Percentiles rank a stretch among this genome's conserved stretches.
Evolutionary conservation across 1,140 invertebrate species (phyloP).

Genomic region (Zaprionus vittiger): DNA sequence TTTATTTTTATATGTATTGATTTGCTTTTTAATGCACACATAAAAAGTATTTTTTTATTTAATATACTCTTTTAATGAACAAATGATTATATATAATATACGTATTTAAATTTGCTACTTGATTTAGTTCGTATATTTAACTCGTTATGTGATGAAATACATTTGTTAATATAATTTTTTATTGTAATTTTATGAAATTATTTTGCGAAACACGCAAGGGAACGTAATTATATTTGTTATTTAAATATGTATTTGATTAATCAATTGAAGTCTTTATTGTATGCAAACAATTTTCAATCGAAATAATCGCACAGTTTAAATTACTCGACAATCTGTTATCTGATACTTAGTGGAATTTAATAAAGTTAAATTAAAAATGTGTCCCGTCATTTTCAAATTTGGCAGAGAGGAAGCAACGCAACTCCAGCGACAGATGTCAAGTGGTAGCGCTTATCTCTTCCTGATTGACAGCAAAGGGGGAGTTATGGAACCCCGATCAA

Average conservation of each 20-base stretch:
- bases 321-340: neutral
- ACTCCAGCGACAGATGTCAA: slow-evolving; percentile 17
- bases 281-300: neutral
- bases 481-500: slow-evolving; percentile 19
- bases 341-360: slow-evolving; percentile 1
- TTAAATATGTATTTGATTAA: neutral
- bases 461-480: slow-evolving; percentile 31
- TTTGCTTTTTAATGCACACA: too few species aligned
- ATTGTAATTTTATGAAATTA: neutral
- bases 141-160: neutral
- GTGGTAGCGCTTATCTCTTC: slow-evolving; percentile 17
- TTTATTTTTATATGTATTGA: too few species aligned
- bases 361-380: slow-evolving; percentile 2
- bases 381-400: neutral
- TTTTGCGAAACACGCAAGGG: neutral
- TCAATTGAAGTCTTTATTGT: neutral
- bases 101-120: too few species aligned
- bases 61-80: too few species aligned
- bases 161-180: neutral
- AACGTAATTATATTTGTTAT: neutral
- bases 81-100: too few species aligned
- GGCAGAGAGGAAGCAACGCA: neutral
- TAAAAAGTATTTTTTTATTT: too few species aligned
- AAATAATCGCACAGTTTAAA: neutral
- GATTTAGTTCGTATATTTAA: too few species aligned